Base-by-base conservation (phyloP, 2,888 invertebrate genomes). In the Calameuta idolon region DNA sequence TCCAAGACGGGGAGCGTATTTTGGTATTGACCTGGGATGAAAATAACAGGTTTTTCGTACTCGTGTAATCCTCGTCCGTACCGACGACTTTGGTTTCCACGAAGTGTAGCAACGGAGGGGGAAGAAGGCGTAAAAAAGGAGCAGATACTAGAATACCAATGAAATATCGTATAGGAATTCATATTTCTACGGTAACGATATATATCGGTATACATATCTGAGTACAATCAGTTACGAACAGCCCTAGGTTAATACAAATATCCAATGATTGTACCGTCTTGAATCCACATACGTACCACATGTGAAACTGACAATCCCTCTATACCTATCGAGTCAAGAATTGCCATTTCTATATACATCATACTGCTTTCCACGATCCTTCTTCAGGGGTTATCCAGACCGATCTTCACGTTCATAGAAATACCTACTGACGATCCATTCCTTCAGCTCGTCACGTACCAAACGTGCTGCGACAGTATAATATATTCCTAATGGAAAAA, bases 401-500 rank as follows among this genome's bases (percentile, higher is more conserved):
- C 55, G 55, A 55, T 55, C 55, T 55, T 55, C 55, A 2, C 55
- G 55, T 55, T 4, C 55, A 55, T 55, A 55, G 55, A 55, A 55
- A 55, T 15, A 55, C 55, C 55, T 23, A 55, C 55, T 55, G 71
- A 71, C 71, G 71, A 71, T 71, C 71, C 33, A 34, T 34, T 31
- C 71, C 71, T 31, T 34, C 71, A 23, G 78, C 82, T 81, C 84
- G 83, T 85, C 87, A 86, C 85, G 85, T 87, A 83, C 83, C 75
- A 80, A 85, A 85, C 86, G 86, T 85, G 84, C 81, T 79, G 79
- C 80, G 84, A 86, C 84, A 84, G 82, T 80, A 82, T 81, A 83
- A 85, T 86, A 85, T 82, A 83, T 83, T 81, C 81, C 83, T 86
- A 84, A 87, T 87, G 84, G 85, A 85, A 85, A 85, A 85, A 84